Conservation (phyloP, 1,140 invertebrate species). For the Bombus superbus region DNA sequence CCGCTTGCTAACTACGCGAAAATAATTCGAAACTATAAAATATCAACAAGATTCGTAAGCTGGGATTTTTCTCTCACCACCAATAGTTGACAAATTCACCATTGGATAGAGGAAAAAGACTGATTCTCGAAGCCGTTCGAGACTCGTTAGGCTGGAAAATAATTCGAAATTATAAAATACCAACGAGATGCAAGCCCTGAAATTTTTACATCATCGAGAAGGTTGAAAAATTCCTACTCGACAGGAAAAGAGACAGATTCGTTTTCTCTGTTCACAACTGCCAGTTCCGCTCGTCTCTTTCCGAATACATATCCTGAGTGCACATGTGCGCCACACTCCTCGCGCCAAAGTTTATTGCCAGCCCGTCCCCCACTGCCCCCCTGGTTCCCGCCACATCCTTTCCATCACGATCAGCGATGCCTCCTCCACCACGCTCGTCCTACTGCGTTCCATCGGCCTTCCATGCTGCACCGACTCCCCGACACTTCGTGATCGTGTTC, state of each 20-base stretch:
- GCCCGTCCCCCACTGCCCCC: constrained; percentile 42
- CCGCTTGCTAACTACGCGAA: background rate
- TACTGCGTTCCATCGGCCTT: constrained; percentile 50
- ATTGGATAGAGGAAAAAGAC: too few relatives aligned
- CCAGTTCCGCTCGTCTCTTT: constrained; percentile 34
- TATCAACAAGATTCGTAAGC: background rate
- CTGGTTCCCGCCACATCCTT: constrained; percentile 33
- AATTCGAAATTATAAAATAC: background rate
- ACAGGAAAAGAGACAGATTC: background rate
- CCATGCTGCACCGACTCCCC: constrained; percentile 24
- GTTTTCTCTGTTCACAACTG: background rate
- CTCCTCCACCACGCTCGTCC: constrained; percentile 33
- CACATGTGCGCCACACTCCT: constrained; percentile 78
- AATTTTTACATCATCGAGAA: background rate
- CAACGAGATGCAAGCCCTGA: background rate
- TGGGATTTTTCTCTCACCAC: background rate
- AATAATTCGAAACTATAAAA: background rate
- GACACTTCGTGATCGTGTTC: constrained; percentile 48
- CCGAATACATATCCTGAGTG: constrained; percentile 60
- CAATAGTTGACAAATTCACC: background rate
- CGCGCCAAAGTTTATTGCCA: constrained; percentile 75
- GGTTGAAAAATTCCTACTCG: background rate
- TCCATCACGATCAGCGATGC: constrained; percentile 55
- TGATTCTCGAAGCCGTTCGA: background rate
- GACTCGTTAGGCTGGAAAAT: background rate